Base-by-base conservation (phyloP, 2,888 invertebrate species). In the Hoplodrina blanda region DNA sequence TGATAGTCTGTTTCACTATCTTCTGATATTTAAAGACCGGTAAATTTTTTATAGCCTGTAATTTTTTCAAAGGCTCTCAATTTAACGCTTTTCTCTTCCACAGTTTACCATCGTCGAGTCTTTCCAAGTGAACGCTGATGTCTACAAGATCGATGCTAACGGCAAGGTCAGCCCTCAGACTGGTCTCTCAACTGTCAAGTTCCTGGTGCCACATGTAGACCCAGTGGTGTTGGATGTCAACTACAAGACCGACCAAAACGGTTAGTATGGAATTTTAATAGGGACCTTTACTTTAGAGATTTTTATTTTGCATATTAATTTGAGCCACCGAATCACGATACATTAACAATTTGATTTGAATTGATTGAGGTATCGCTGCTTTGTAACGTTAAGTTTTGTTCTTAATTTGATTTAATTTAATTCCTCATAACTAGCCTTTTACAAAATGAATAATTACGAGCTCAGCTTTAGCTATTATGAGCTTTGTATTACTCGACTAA, bases 81-180 rank as follows among this genome's bases (percentile, higher is more conserved):
- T 17, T 19, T 11, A 50, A 19, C 1, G 5, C 11, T 0, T n/a
- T n/a, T 33, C 13, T 87, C 50, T 53, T 10, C 60, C 54, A 62
- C 88, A 96, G 93, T 91, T 89, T 73, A 92, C 91, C 13, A 72
- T 93, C 4, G 88, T 90, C 15, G 89, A 96, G 56, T 91, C 91
- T 0, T 69, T 96, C 1, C 96, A 96, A 83, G 92, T 97, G 75
- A 97, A 97, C 85, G 95, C 95, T 5, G 96, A 97, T 56, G 88
- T 91, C 0, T 93, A 96, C 87, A 96, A 96, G 76, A 57, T 95
- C 0, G 95, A 96, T 5, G 89, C 93, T 0, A 92, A 87, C 56
- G 94, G 94, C n/a, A 92, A 93, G 67, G 82, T 90, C 0, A 88
- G 91, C 4, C 82, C 82, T 0, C 88, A 88, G 46, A 89, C 89